Percentiles rank a stretch among this genome's conserved stretches.
Evolutionary conservation across 2,888 invertebrate species (phyloP).

Genomic region (Perdita meconis): DNA sequence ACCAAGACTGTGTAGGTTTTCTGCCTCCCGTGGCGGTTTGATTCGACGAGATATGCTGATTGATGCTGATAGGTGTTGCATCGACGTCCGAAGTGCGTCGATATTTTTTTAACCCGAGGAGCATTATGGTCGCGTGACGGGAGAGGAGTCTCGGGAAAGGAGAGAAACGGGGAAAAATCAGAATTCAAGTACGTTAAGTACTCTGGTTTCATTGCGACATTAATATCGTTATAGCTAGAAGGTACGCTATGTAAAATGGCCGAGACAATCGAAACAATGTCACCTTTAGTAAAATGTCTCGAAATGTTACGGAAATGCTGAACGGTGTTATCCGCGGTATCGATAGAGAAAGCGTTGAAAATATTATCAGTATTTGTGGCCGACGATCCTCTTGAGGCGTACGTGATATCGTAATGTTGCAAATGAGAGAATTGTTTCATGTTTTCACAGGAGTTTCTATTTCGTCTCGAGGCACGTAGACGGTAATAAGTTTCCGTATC

Average conservation of each 20-base stretch:
- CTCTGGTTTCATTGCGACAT: slow-evolving; percentile 46
- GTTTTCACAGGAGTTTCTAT: slow-evolving; percentile 30
- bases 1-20: background rate
- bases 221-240: slow-evolving; percentile 62
- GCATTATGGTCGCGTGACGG: background rate
- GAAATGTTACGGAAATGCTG: slow-evolving; percentile 28
- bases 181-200: slow-evolving; percentile 32
- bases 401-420: slow-evolving; percentile 9
- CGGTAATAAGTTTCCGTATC: background rate
- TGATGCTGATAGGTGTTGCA: slow-evolving; percentile 5
- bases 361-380: slow-evolving; percentile 22
- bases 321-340: slow-evolving; percentile 1
- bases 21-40: slow-evolving; percentile 22
- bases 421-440: slow-evolving; percentile 20
- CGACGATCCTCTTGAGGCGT: slow-evolving; percentile 27
- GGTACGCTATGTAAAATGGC: slow-evolving; percentile 75
- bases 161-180: slow-evolving; percentile 14
- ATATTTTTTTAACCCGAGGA: background rate
- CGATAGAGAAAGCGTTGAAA: slow-evolving; percentile 25
- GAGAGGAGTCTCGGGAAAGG: slow-evolving; percentile 15
- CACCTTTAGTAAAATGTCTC: slow-evolving; percentile 47
- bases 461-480: slow-evolving; percentile 20
- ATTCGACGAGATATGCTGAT: slow-evolving; percentile 1
- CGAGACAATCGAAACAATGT: slow-evolving; percentile 71
- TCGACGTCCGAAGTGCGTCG: background rate